These are phyloP conservation scores for Diuraphis noxia DNA, from an alignment of 1,140 invertebrate genomes.

Conservation along the genomic window DNA sequence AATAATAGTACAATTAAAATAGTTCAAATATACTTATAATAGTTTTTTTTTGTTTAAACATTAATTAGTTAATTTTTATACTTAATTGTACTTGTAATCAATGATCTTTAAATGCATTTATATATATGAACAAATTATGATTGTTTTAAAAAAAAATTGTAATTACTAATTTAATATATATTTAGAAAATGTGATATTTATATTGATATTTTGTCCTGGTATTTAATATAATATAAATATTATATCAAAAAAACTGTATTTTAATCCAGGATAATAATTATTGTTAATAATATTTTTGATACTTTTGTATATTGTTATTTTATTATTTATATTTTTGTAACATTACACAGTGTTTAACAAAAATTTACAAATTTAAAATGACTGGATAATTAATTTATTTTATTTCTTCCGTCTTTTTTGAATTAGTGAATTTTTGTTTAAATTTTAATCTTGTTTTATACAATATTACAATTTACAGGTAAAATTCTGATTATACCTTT, in stretches of 20 bases:
- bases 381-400: neutral
- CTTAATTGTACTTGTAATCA: neutral
- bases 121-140: neutral
- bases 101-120: slow-evolving; percentile 1
- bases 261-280: neutral
- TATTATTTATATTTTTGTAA: neutral
- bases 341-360: neutral
- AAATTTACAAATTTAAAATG: neutral
- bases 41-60: neutral
- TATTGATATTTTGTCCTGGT: neutral
- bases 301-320: neutral
- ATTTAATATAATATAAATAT: neutral
- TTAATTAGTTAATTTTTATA: neutral
- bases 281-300: neutral
- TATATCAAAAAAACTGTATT: neutral
- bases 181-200: neutral
- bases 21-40: neutral
- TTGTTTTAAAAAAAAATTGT: neutral
- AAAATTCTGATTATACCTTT: neutral
- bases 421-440: neutral
- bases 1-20: slow-evolving; percentile 22
- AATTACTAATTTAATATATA: neutral
- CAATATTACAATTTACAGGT: neutral
- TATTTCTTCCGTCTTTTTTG: neutral
- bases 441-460: neutral